Conservation (phyloP, 2,888 invertebrate genomes). For the Lepidocyrtoides sp. region DNA sequence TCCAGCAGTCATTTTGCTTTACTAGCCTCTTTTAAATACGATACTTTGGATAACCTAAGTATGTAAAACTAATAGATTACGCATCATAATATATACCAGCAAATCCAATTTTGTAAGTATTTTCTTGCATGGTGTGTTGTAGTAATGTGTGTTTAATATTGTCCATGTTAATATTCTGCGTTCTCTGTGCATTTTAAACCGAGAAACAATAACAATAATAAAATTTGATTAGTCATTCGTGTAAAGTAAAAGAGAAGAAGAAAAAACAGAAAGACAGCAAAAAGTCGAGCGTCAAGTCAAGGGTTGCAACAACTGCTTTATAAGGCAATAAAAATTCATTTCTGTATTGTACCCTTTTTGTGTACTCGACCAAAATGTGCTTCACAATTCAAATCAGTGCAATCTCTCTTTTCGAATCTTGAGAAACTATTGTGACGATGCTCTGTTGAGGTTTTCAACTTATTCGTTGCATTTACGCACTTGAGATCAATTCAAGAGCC, state of each 20-base stretch:
- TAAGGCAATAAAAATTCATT: constrained; percentile 61
- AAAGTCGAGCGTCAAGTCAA: constrained; percentile 44
- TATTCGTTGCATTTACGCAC: not conserved
- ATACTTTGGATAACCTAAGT: too few species aligned
- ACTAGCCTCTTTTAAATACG: too few species aligned
- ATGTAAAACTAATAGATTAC: too few species aligned
- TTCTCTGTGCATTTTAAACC: not conserved
- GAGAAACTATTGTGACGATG: constrained; percentile 3
- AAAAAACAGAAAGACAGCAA: constrained; percentile 5
- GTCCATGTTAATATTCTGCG: not conserved
- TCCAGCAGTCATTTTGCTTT: too few species aligned
- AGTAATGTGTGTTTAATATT: too few species aligned
- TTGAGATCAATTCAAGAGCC: constrained; percentile 7
- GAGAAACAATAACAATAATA: constrained; percentile 61
- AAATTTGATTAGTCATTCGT: constrained; percentile 65
- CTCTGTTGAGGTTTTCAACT: not conserved
- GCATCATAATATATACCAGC: too few species aligned
- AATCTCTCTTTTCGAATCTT: constrained; percentile 5
- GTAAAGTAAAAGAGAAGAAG: constrained; percentile 13
- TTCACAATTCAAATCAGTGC: not conserved
- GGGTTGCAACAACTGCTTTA: constrained; percentile 56
- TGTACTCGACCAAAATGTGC: not conserved
- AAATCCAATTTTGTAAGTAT: not conserved
- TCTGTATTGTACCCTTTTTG: constrained; percentile 42
- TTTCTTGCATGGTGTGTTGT: not conserved